These are phyloP conservation scores for Euthynnus affinis DNA, from an alignment of 2,797 vertebrate genomes.

Conservation along the genomic window DNA sequence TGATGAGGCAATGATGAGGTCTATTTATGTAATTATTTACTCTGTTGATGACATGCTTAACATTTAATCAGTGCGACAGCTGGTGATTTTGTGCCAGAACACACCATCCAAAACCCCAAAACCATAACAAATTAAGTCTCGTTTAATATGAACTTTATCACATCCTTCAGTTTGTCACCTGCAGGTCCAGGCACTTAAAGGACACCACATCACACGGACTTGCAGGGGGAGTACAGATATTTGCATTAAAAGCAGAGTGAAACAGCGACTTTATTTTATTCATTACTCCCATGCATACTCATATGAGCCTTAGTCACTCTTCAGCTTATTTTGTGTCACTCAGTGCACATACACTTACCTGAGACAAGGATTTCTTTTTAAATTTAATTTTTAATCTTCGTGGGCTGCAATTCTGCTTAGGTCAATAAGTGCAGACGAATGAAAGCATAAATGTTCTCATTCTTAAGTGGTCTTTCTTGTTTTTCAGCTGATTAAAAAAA, in stretches of 20 bases:
- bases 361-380: background rate
- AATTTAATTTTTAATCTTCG: background rate
- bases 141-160: background rate
- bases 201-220: background rate
- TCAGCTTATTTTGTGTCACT: background rate
- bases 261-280: background rate
- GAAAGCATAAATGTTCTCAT: background rate
- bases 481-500: background rate
- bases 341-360: background rate
- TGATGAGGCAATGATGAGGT: slow-evolving; percentile 28
- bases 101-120: background rate
- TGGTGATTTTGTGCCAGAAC: slow-evolving; percentile 17
- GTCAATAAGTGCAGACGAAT: background rate
- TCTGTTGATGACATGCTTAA: slow-evolving; percentile 47
- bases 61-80: slow-evolving; percentile 63
- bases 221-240: background rate
- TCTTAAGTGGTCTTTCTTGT: background rate
- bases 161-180: background rate
- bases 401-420: background rate
- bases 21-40: slow-evolving; percentile 23
- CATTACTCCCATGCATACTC: too few species aligned
- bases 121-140: background rate
- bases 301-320: background rate
- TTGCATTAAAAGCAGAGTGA: background rate
- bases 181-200: background rate